Evolutionary conservation across 1,140 invertebrate species (phyloP).

Genomic region (Hylaeus volcanicus): DNA sequence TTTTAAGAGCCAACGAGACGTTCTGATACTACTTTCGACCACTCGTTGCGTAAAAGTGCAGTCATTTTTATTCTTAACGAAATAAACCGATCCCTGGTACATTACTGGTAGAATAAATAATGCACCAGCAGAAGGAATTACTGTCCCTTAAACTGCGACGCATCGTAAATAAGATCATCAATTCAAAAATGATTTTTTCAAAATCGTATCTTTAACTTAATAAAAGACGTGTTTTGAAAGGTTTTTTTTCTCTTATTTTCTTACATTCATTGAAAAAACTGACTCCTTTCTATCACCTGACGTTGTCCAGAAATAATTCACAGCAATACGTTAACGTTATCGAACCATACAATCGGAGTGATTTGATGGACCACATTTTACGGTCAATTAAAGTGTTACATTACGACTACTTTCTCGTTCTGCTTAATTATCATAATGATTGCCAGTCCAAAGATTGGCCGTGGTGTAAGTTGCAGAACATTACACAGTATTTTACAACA

Average conservation of each 20-base stretch:
- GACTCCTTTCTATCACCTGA: background rate
- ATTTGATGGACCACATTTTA: background rate
- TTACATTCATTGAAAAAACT: too few species aligned
- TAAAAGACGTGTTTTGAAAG: background rate
- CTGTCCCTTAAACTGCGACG: too few species aligned
- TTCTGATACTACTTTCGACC: conserved; percentile 7
- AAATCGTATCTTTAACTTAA: background rate
- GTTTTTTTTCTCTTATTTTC: background rate
- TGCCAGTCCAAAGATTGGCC: background rate
- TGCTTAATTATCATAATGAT: conserved; percentile 27
- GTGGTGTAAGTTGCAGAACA: background rate
- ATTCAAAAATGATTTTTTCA: too few species aligned
- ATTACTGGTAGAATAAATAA: too few species aligned
- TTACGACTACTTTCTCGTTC: conserved; percentile 2
- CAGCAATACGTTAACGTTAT: background rate
- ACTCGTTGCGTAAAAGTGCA: background rate
- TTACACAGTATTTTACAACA: conserved; percentile 5
- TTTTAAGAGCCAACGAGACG: conserved; percentile 23
- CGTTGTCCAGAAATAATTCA: background rate
- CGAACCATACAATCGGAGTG: background rate
- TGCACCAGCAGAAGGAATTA: too few species aligned
- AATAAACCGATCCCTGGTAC: too few species aligned
- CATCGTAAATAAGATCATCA: too few species aligned
- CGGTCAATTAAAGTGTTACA: conserved; percentile 23
- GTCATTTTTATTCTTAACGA: background rate